Evolutionary conservation across 2,888 invertebrate species (phyloP).

Genomic region (Pemphredon lugubris): DNA sequence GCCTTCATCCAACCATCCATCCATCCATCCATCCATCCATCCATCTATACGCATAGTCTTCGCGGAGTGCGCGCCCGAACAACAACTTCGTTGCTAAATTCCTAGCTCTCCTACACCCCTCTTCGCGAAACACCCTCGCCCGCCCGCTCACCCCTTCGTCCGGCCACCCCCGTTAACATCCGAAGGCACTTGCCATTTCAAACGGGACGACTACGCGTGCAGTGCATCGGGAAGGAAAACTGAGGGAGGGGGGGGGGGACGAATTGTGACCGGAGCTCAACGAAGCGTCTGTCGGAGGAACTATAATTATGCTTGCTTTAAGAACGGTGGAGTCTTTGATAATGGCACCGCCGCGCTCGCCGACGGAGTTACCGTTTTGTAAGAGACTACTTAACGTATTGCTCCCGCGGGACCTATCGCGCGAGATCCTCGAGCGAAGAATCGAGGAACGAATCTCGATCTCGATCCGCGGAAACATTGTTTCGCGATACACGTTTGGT

Average conservation of each 20-base stretch:
- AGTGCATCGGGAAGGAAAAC: slow-evolving; percentile 64
- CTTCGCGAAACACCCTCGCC: slow-evolving; percentile 1
- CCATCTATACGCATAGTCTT: slow-evolving; percentile 52
- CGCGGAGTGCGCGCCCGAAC: slow-evolving; percentile 64
- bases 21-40: slow-evolving; percentile 48
- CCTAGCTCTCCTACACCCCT: slow-evolving; percentile 35
- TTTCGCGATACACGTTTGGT: not conserved
- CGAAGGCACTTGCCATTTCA: slow-evolving; percentile 64
- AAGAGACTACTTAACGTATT: slow-evolving; percentile 50
- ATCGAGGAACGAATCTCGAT: slow-evolving; percentile 4
- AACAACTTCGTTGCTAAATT: slow-evolving; percentile 73
- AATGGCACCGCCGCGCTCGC: slow-evolving; percentile 31
- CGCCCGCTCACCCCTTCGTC: no score
- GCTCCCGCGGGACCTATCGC: slow-evolving; percentile 10
- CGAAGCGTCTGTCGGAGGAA: slow-evolving; percentile 43
- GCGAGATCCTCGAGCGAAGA: no score
- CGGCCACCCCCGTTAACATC: slow-evolving; percentile 26
- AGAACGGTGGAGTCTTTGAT: slow-evolving; percentile 57
- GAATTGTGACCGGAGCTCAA: slow-evolving; percentile 59
- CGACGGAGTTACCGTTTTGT: slow-evolving; percentile 41
- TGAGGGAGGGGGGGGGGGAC: no score
- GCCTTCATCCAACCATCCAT: slow-evolving; percentile 67
- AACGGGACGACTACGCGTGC: slow-evolving; percentile 45
- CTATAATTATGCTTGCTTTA: slow-evolving; percentile 58
- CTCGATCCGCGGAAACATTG: not conserved